These are phyloP conservation scores for Synanthedon formicaeformis DNA, from an alignment of 2,888 invertebrate genomes.

Conservation along the genomic window DNA sequence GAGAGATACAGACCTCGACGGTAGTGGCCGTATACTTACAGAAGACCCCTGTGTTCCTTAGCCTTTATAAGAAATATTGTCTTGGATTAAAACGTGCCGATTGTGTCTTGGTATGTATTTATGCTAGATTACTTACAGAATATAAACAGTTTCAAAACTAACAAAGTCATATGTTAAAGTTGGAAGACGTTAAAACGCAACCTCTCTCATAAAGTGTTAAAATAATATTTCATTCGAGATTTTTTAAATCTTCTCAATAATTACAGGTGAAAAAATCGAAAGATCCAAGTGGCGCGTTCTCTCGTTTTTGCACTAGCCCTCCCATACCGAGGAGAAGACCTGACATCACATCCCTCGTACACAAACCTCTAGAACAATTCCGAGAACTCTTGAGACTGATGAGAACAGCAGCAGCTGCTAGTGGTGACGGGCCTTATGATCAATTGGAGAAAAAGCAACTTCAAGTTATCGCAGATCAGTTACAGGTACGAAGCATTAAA, in stretches of 20 bases:
- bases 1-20: slow-evolving; percentile 76
- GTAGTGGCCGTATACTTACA: slow-evolving; percentile 79
- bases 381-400: slow-evolving; percentile 58
- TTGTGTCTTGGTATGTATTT: slow-evolving; percentile 76
- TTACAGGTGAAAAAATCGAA: slow-evolving; percentile 75
- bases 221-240: too few relatives aligned
- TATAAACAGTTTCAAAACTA: not conserved
- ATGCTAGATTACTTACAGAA: not conserved
- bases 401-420: slow-evolving; percentile 49
- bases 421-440: slow-evolving; percentile 52
- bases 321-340: slow-evolving; percentile 84
- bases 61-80: slow-evolving; percentile 85
- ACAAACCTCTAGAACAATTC: slow-evolving; percentile 85
- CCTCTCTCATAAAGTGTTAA: too few relatives aligned
- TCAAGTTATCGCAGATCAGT: slow-evolving; percentile 58
- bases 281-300: slow-evolving; percentile 82
- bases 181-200: too few relatives aligned
- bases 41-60: slow-evolving; percentile 79
- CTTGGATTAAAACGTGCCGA: slow-evolving; percentile 87
- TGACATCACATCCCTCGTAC: slow-evolving; percentile 85
- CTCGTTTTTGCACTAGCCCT: slow-evolving; percentile 83
- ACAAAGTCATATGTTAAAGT: too few relatives aligned
- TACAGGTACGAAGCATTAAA: slow-evolving; percentile 35
- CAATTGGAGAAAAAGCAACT: slow-evolving; percentile 61
- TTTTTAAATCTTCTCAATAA: too few relatives aligned